Evolutionary conservation across 1,140 invertebrate genomes (phyloP).

Genomic region (Ridgeia piscesae): DNA sequence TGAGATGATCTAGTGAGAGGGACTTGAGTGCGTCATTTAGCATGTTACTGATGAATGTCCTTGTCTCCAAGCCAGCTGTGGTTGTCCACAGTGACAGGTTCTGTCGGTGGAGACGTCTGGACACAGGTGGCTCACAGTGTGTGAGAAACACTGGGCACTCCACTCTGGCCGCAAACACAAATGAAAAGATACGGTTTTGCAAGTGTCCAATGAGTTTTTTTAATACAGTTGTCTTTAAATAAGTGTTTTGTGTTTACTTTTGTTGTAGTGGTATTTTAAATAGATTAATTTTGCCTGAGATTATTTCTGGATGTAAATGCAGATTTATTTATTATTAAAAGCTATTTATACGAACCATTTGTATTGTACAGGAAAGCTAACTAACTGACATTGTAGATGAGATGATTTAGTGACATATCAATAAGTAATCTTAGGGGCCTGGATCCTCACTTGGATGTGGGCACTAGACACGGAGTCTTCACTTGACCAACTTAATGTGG

Average conservation of each 20-base stretch:
- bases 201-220: not conserved
- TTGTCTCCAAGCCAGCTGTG: not conserved
- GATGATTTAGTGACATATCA: not conserved
- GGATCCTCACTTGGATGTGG: not conserved
- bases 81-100: no score
- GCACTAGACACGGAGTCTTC: not conserved
- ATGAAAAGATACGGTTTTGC: not conserved
- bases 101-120: not conserved
- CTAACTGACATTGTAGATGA: not conserved
- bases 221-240: not conserved
- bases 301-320: no score
- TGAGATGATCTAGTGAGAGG: not conserved
- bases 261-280: not conserved
- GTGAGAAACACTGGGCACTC: not conserved
- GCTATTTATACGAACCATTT: no score
- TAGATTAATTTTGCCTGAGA: no score
- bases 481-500: not conserved
- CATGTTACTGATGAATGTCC: not conserved
- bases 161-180: not conserved
- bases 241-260: not conserved
- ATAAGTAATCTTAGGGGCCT: not conserved
- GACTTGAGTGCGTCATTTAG: not conserved
- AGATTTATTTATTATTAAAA: no score
- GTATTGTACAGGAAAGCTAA: no score
- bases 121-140: not conserved